These are phyloP conservation scores for Torymus tubicola DNA, from an alignment of 2,888 invertebrate genomes.

Conservation along the genomic window DNA sequence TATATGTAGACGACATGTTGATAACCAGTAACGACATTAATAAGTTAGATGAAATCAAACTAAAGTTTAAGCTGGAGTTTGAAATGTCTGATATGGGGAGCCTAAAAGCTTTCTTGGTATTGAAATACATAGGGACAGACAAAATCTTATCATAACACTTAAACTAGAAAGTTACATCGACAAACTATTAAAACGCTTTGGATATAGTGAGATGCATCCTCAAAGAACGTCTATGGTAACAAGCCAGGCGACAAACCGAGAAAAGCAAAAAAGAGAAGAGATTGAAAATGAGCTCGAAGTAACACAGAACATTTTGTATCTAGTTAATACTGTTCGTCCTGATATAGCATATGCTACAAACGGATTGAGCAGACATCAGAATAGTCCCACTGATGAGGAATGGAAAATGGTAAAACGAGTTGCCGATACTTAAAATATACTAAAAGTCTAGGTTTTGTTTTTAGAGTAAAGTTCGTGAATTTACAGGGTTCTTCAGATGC, in stretches of 20 bases:
- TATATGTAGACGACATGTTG: no score
- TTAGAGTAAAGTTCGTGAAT: no score
- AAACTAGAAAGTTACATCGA: neutral
- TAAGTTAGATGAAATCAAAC: no score
- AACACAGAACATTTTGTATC: neutral
- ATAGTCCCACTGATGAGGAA: no score
- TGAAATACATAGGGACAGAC: neutral
- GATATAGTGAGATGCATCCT: neutral
- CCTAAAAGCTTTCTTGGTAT: neutral
- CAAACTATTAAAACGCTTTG: slow-evolving; percentile 6
- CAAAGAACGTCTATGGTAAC: slow-evolving; percentile 8
- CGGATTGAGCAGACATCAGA: no score
- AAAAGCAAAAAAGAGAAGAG: neutral
- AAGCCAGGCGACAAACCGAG: neutral
- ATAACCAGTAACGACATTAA: no score
- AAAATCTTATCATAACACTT: neutral
- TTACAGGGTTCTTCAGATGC: no score
- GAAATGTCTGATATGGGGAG: neutral
- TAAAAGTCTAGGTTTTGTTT: no score
- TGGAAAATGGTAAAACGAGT: no score
- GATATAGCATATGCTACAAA: neutral
- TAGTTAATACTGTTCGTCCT: neutral
- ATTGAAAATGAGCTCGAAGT: neutral
- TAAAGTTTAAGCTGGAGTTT: slow-evolving; percentile 1
- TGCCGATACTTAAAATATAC: no score